Evolutionary conservation across 2,113 vertebrate species (phyloP).

Genomic region (Phalacrocorax brasilianus): DNA sequence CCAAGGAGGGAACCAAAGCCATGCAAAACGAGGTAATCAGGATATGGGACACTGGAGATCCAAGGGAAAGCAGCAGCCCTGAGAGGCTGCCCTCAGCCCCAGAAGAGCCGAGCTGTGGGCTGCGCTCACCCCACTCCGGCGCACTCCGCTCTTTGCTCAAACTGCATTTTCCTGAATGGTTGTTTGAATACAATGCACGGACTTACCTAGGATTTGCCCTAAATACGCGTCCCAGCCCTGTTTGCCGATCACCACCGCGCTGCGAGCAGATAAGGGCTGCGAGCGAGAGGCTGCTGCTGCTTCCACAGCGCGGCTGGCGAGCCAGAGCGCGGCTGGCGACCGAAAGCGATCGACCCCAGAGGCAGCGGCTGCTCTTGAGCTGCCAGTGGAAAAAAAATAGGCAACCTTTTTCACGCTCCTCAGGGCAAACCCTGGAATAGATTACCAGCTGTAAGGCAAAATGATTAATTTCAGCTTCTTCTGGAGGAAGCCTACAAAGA

Average conservation of each 20-base stretch:
- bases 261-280: background rate
- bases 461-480: background rate
- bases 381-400: background rate
- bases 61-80: background rate
- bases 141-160: background rate
- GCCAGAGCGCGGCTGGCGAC: background rate
- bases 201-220: background rate
- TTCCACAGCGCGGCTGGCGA: background rate
- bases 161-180: background rate
- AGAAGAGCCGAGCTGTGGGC: background rate
- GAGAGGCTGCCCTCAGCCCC: background rate
- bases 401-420: background rate
- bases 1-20: background rate
- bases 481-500: background rate
- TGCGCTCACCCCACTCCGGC: background rate
- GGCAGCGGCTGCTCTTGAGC: background rate
- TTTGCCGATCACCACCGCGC: background rate
- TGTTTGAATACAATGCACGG: background rate
- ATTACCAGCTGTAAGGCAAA: background rate
- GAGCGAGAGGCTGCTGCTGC: background rate
- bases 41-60: accelerated
- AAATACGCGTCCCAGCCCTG: background rate
- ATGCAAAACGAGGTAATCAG: background rate
- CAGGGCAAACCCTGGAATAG: background rate
- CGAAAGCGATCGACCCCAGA: background rate